Evolutionary conservation across 1,140 invertebrate species (phyloP).

Genomic region (Lasioglossum albipes): DNA sequence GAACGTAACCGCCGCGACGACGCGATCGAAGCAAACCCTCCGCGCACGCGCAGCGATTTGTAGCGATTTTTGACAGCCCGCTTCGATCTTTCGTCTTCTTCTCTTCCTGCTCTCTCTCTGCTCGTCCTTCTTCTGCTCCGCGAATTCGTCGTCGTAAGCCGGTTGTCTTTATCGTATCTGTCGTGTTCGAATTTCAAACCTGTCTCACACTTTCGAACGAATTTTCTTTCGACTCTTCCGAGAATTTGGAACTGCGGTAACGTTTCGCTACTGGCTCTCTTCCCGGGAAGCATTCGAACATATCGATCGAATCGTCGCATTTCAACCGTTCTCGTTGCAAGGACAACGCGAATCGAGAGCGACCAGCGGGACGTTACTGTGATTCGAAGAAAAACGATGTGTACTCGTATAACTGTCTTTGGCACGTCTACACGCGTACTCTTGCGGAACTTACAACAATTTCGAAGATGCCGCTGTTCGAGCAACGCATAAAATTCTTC

Average conservation of each 20-base stretch:
- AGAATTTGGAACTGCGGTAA: neutral
- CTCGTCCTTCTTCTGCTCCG: no score
- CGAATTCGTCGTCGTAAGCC: no score
- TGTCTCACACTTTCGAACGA: no score
- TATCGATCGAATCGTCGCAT: no score
- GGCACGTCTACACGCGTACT: neutral
- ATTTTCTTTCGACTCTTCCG: neutral
- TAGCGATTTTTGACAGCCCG: no score
- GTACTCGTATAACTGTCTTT: neutral
- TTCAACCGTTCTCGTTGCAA: neutral
- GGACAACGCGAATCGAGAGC: neutral
- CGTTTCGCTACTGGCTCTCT: neutral
- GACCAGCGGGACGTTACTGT: neutral
- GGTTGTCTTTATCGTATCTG: no score
- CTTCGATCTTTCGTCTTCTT: no score
- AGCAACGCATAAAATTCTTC: neutral
- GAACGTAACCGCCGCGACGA: neutral
- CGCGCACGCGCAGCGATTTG: no score
- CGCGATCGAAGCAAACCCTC: neutral
- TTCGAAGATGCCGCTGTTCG: neutral
- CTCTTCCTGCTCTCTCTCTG: no score
- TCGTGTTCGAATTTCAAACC: no score
- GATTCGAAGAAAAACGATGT: constrained; percentile 1
- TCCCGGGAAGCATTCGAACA: no score
- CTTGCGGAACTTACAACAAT: neutral